Base-by-base conservation (phyloP, 2,113 vertebrate genomes). In the Riparia riparia region DNA sequence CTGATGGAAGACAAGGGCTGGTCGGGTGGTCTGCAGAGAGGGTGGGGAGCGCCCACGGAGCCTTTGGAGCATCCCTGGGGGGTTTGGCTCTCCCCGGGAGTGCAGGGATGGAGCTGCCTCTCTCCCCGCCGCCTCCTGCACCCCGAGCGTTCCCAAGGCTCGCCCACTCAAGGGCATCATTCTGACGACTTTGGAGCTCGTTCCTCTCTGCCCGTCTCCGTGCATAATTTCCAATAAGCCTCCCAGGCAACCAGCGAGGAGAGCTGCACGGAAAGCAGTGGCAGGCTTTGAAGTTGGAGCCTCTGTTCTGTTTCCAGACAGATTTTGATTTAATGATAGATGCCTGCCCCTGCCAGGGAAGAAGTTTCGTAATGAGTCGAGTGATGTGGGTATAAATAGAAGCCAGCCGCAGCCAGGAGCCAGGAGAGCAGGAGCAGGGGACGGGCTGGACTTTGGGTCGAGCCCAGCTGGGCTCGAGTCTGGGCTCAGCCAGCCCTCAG, bases 221-320 rank as follows among this genome's bases (percentile, higher is more conserved):
- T 15, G 81, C 73, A 84, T 61, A 6, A 87, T 84, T 95, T 45
- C 93, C 41, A 49, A 70, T 1, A 2, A 89, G 47, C 81, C 94
- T 95, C 58, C 81, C 94, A 63, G 96, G 96, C 94, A 94, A 73
- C 72, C 92, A n/a, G 92, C 68, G 15, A 41, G 80, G 53, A 69
- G 54, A 83, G 77, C 92, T 84, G 24, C 50, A 2, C 0, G 2
- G 72, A 78, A 53, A 84, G 66, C 60, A 53, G 72, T 4, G 51
- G 81, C 81, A 61, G 41, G 24, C 96, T 96, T 95, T 95, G 96
- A 94, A 94, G 94, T 39, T n/a, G 0, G 2, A 96, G 90, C 3
- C 77, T 94, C 84, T 94, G 87, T 57, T 93, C 87, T 81, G 42
- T 3, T 87, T 90, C 94, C 94, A 96, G 88, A 89, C 82, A 63